These are phyloP conservation scores for Nomada ferruginata DNA, from an alignment of 2,888 invertebrate species.

Conservation along the genomic window DNA sequence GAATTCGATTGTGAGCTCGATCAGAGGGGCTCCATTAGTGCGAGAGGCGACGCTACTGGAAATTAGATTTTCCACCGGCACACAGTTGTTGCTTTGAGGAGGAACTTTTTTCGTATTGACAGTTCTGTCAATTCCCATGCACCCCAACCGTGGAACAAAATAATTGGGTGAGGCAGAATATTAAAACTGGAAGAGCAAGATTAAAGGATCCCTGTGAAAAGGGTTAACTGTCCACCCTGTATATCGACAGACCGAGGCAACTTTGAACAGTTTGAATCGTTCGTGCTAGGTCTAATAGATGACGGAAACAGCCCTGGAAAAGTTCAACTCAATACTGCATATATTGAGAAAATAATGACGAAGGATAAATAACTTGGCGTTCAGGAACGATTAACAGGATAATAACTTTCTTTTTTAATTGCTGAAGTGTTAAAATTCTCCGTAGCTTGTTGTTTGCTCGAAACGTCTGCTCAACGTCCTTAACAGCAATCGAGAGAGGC, in stretches of 20 bases:
- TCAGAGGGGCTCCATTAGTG: constrained; percentile 13
- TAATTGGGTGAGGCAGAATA: too few species aligned
- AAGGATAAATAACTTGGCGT: not conserved
- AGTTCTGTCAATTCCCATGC: not conserved
- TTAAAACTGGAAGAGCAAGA: too few species aligned
- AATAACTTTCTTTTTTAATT: too few species aligned
- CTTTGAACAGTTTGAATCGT: not conserved
- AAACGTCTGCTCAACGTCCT: constrained; percentile 6
- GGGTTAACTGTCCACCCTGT: too few species aligned
- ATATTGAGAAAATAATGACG: not conserved
- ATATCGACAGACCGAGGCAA: not conserved
- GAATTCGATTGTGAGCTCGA: constrained; percentile 15
- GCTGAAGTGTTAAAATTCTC: not conserved
- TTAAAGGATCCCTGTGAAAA: too few species aligned
- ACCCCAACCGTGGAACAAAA: too few species aligned
- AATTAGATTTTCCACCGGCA: not conserved
- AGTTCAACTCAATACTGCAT: too few species aligned
- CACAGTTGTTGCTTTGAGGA: not conserved
- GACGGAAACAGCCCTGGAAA: not conserved
- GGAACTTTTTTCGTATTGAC: not conserved
- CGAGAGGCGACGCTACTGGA: not conserved
- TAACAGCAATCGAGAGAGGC: constrained; percentile 2
- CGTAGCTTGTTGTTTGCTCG: not conserved
- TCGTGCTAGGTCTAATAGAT: not conserved
- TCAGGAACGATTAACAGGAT: too few species aligned